A percentile compares a stretch with the other conserved stretches of the same genome.
These are phyloP conservation scores for Eupithecia subumbrata DNA, from an alignment of 2,888 invertebrate species.

Conservation along the genomic window DNA sequence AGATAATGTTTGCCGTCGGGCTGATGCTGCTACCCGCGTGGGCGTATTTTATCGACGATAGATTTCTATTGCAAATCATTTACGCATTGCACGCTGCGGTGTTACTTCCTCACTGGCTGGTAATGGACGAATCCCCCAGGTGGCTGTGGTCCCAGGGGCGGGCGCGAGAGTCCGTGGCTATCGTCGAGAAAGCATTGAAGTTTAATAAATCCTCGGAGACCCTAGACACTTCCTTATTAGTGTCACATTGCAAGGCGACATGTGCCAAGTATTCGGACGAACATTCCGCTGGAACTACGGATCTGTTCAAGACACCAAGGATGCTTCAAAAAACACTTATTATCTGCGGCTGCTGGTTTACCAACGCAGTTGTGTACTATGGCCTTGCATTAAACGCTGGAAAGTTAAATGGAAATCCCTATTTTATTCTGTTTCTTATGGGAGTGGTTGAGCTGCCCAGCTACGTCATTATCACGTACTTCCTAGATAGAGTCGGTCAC, in stretches of 20 bases:
- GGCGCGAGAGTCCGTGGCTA: constrained; percentile 88
- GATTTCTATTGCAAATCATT: constrained; percentile 89
- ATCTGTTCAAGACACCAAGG: constrained; percentile 91
- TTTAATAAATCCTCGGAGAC: constrained; percentile 86
- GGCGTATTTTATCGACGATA: constrained; percentile 89
- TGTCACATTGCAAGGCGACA: constrained; percentile 85
- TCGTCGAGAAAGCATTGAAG: constrained; percentile 89
- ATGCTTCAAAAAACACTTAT: constrained; percentile 91
- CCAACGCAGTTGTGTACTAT: constrained; percentile 93
- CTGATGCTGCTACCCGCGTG: constrained; percentile 93
- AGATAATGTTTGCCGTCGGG: constrained; percentile 91
- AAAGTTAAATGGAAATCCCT: constrained; percentile 91
- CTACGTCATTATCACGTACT: constrained; percentile 88
- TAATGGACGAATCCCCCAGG: constrained; percentile 94
- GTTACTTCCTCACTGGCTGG: constrained; percentile 91
- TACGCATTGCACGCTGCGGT: constrained; percentile 90
- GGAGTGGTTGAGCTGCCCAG: constrained; percentile 92
- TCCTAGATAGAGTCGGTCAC: constrained; percentile 91
- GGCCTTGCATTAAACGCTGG: constrained; percentile 92
- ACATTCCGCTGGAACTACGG: constrained; percentile 85
- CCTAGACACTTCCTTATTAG: constrained; percentile 86
- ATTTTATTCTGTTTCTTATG: constrained; percentile 90
- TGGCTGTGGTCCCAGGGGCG: constrained; percentile 95
- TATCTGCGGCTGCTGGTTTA: constrained; percentile 93
- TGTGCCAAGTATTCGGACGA: constrained; percentile 75